phyloP scores from a whole-genome alignment of 2,113 vertebrate genomes.

The Heterotilapia buettikoferi region DNA sequence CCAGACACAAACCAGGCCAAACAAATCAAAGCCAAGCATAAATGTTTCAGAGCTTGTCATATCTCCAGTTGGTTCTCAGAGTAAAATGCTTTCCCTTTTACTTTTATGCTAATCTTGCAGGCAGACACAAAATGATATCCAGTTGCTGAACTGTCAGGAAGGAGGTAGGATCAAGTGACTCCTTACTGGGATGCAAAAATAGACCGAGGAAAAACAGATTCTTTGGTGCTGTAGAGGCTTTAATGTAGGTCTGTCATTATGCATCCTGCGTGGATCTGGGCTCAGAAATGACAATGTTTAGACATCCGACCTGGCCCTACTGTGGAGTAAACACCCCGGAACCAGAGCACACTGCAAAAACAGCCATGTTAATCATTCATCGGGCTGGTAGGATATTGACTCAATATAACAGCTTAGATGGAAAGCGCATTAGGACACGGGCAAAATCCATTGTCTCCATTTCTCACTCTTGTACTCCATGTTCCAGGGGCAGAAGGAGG shows the following conservation, averaged over 20 bases:
- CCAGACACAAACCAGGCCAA: slow-evolving; percentile 30
- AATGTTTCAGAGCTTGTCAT: slow-evolving; percentile 47
- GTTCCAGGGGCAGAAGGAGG: background rate
- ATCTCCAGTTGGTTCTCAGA: slow-evolving; percentile 40
- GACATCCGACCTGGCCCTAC: slow-evolving; percentile 17
- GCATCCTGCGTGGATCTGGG: background rate
- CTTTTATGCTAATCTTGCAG: slow-evolving; percentile 51
- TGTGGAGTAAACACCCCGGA: background rate
- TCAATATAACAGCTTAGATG: slow-evolving; percentile 25
- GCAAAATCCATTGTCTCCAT: slow-evolving; percentile 38
- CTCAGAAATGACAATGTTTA: slow-evolving; percentile 33
- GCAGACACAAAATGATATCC: slow-evolving; percentile 45
- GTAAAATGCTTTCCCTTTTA: slow-evolving; percentile 34
- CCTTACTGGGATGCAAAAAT: slow-evolving; percentile 56
- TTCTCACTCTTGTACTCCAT: slow-evolving; percentile 12
- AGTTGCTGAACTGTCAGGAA: slow-evolving; percentile 50
- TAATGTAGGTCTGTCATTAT: slow-evolving; percentile 47
- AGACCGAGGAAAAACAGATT: slow-evolving; percentile 48
- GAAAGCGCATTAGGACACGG: slow-evolving; percentile 22
- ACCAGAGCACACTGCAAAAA: slow-evolving; percentile 2
- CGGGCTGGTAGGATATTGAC: slow-evolving; percentile 14
- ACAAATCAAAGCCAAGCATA: slow-evolving; percentile 39
- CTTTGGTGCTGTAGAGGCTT: slow-evolving; percentile 45
- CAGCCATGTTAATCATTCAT: slow-evolving; percentile 24
- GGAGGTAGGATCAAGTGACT: slow-evolving; percentile 56